A percentile compares a stretch with the other conserved stretches of the same genome.
Evolutionary conservation across 2,113 vertebrate species (phyloP).

Genomic region (Micronycteris hirsuta): DNA sequence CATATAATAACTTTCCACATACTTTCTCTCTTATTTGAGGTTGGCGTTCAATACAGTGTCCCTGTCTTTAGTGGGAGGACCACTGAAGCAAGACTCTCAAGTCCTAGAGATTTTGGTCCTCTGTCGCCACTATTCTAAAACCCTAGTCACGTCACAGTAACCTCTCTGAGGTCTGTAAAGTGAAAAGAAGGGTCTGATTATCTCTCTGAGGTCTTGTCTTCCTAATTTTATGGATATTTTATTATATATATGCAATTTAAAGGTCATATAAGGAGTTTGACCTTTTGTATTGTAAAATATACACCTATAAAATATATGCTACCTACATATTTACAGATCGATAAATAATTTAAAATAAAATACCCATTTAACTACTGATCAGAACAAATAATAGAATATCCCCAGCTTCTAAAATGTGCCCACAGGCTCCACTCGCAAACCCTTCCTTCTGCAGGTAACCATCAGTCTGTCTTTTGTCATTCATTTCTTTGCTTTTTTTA

Average conservation of each 20-base stretch:
- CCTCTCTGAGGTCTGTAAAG: neutral
- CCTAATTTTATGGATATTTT: neutral
- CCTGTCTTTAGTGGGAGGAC: neutral
- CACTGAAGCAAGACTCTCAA: neutral
- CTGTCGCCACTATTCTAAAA: neutral
- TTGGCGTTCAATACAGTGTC: neutral
- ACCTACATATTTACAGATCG: neutral
- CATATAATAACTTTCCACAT: neutral
- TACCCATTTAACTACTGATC: neutral
- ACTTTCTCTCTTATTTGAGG: neutral
- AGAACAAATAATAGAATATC: neutral
- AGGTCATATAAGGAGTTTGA: neutral
- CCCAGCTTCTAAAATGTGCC: neutral
- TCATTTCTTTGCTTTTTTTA: neutral
- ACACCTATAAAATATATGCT: neutral
- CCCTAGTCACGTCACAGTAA: neutral
- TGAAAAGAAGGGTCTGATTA: neutral
- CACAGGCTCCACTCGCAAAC: neutral
- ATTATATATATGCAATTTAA: neutral
- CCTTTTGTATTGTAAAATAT: neutral
- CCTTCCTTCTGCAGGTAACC: neutral
- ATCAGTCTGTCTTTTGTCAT: neutral
- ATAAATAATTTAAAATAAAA: slow-evolving; percentile 15
- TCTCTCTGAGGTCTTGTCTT: neutral
- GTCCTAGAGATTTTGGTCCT: neutral